These are phyloP conservation scores for Thryonomys swinderianus DNA, from an alignment of 2,113 vertebrate species.

Conservation along the genomic window DNA sequence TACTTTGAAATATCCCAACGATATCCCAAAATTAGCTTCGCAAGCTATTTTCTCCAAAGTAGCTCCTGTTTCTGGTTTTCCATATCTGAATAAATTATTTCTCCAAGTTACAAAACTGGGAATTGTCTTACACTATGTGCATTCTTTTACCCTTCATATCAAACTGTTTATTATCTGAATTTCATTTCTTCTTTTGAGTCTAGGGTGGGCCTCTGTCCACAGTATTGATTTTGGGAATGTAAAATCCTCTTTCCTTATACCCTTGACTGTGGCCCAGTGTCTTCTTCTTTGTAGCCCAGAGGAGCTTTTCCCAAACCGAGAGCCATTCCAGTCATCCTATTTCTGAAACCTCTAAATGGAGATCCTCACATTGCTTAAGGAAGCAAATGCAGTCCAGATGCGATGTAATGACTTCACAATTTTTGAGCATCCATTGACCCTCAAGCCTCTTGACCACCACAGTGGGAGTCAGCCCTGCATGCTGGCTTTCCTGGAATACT, in stretches of 20 bases:
- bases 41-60: not conserved
- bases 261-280: not conserved
- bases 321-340: not conserved
- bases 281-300: not conserved
- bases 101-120: not conserved
- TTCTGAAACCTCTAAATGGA: not conserved
- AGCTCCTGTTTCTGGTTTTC: not conserved
- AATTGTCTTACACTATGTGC: not conserved
- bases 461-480: not conserved
- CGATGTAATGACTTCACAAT: not conserved
- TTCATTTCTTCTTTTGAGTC: not conserved
- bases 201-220: not conserved
- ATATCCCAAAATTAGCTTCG: not conserved
- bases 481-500: not conserved
- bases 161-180: not conserved
- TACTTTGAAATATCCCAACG: not conserved
- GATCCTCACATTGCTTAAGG: not conserved
- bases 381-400: not conserved
- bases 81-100: not conserved
- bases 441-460: not conserved
- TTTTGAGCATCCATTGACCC: not conserved
- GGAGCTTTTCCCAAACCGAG: not conserved
- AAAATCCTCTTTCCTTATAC: not conserved
- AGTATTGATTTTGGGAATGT: not conserved
- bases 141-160: not conserved